A percentile compares a stretch with the other conserved stretches of the same genome.
Evolutionary conservation across 2,797 vertebrate species (phyloP).

Genomic region (Petrocephalus schoutedeni): DNA sequence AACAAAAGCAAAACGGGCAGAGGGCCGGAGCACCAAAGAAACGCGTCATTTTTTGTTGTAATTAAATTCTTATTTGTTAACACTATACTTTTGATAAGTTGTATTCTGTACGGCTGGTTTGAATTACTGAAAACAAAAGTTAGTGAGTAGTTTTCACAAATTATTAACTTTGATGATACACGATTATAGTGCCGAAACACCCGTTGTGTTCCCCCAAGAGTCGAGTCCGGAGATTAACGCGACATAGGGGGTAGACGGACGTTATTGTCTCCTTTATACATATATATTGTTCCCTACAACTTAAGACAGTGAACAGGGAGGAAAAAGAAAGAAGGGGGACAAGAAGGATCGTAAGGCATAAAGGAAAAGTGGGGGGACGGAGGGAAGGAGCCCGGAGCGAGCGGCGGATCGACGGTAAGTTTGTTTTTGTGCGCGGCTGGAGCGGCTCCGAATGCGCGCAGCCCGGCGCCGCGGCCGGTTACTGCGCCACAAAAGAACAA

Average conservation of each 20-base stretch:
- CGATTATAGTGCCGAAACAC: conserved; percentile 44
- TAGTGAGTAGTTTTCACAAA: conserved; percentile 38
- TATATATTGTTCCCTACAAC: conserved; percentile 42
- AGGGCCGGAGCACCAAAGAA: conserved; percentile 38
- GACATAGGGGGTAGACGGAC: conserved; percentile 54
- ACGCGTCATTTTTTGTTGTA: conserved; percentile 16
- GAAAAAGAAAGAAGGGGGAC: conserved; percentile 11
- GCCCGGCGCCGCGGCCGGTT: conserved; percentile 43
- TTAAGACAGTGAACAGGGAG: conserved; percentile 39
- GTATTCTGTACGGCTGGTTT: background rate
- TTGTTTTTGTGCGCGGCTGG: conserved; percentile 60
- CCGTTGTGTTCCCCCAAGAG: conserved; percentile 37
- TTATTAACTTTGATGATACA: conserved; percentile 17
- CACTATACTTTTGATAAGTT: background rate
- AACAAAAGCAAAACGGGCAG: conserved; percentile 69
- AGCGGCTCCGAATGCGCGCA: conserved; percentile 50
- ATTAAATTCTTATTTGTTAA: background rate
- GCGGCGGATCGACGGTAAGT: conserved; percentile 53
- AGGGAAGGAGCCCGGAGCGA: conserved; percentile 2
- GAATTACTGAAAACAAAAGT: conserved; percentile 45
- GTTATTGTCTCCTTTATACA: conserved; percentile 50
- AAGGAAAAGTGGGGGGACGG: conserved; percentile 18
- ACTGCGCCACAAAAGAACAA: conserved; percentile 60
- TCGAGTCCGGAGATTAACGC: conserved; percentile 39
- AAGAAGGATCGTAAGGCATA: conserved; percentile 9